Percentiles rank a stretch among this genome's conserved stretches.
phyloP scores from a whole-genome alignment of 2,113 vertebrate species.

The Erpornis zantholeuca region DNA sequence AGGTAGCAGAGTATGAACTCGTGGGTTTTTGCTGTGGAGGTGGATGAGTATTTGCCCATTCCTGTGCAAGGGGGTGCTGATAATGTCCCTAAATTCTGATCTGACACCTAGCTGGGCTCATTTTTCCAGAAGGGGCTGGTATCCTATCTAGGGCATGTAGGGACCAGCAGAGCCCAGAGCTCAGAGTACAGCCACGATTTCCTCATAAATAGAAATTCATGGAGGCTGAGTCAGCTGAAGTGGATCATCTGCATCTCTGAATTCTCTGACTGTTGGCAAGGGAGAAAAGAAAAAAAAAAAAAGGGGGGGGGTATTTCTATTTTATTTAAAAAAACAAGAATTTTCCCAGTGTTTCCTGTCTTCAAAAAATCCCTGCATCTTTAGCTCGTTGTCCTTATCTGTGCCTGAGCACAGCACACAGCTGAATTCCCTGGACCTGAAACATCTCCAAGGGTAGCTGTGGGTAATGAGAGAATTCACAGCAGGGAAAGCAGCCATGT shows the following conservation, averaged over 20 bases:
- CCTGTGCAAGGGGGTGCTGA: background rate
- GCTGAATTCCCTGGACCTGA: background rate
- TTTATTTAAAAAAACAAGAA: background rate
- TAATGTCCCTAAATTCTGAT: background rate
- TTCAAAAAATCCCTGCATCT: background rate
- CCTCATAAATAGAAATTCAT: background rate
- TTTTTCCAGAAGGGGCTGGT: background rate
- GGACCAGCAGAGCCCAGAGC: background rate
- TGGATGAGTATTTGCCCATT: background rate
- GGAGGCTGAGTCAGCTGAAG: background rate
- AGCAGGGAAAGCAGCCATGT: background rate
- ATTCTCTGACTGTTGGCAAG: background rate
- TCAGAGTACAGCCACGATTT: background rate
- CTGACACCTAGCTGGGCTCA: fast-evolving
- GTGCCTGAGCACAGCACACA: background rate
- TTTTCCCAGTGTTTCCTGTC: background rate
- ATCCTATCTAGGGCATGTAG: background rate
- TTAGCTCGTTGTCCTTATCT: background rate
- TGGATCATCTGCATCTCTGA: background rate
- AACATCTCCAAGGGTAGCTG: background rate
- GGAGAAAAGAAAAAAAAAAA: background rate
- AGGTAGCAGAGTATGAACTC: background rate
- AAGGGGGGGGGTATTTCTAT: fast-evolving
- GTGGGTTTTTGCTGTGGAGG: background rate
- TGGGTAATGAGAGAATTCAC: background rate